Evolutionary conservation across 2,888 invertebrate genomes (phyloP).

Genomic region (Diarsia brunnea): DNA sequence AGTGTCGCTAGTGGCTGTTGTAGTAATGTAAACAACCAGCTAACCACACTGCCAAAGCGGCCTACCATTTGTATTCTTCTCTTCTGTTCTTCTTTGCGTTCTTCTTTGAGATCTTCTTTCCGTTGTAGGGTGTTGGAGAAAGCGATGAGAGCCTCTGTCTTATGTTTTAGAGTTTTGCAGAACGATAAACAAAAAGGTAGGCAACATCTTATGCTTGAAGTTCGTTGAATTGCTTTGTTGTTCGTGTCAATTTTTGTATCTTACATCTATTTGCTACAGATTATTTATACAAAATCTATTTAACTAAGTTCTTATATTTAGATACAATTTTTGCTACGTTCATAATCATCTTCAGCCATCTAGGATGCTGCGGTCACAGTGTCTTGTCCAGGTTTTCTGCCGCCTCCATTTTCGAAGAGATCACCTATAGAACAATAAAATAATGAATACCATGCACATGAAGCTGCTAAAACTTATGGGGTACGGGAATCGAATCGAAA

Average conservation of each 20-base stretch:
- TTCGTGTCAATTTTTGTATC: neutral
- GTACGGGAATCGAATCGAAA: slow-evolving; percentile 14
- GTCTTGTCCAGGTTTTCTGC: neutral
- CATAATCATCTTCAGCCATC: neutral
- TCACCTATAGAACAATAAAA: slow-evolving; percentile 15
- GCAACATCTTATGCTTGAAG: slow-evolving; percentile 39
- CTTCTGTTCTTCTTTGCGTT: slow-evolving; percentile 39
- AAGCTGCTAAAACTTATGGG: neutral
- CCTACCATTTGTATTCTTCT: slow-evolving; percentile 80
- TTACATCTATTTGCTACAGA: neutral
- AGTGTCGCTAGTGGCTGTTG: slow-evolving; percentile 99
- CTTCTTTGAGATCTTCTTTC: slow-evolving; percentile 9
- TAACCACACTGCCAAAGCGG: slow-evolving; percentile 99
- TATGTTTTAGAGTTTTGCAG: slow-evolving; percentile 25
- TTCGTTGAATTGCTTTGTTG: neutral
- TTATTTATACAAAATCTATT: too few species aligned
- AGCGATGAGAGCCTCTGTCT: slow-evolving; percentile 45
- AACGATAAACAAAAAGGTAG: slow-evolving; percentile 28
- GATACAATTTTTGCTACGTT: neutral
- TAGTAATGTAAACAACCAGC: slow-evolving; percentile 97
- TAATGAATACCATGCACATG: neutral
- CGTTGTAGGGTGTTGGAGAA: neutral
- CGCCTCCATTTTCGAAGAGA: too few species aligned
- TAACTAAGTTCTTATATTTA: neutral
- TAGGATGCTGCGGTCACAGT: neutral